Conservation (phyloP, 2,797 vertebrate genomes). For the Poecilia wingei region DNA sequence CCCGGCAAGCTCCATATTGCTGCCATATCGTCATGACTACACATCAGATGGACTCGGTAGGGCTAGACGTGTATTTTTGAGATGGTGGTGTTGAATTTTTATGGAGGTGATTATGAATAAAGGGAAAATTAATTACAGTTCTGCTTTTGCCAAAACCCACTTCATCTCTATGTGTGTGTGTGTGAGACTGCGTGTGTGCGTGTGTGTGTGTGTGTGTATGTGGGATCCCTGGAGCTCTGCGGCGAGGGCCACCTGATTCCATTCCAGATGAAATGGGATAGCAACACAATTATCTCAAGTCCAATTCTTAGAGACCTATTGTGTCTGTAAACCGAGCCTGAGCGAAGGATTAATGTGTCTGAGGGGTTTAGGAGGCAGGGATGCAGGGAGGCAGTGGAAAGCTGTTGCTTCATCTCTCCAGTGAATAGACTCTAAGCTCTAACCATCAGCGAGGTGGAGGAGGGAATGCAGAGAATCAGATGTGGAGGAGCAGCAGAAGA, state of each 20-base stretch:
- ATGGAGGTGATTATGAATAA: slow-evolving; percentile 66
- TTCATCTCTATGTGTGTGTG: slow-evolving; percentile 35
- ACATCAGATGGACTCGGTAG: slow-evolving; percentile 51
- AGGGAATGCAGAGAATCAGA: slow-evolving; percentile 36
- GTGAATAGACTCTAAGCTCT: slow-evolving; percentile 71
- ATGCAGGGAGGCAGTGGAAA: slow-evolving; percentile 34
- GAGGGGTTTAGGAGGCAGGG: slow-evolving; percentile 45
- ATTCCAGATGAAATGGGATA: slow-evolving; percentile 83
- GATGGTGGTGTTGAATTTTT: slow-evolving; percentile 59
- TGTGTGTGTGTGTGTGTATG: slow-evolving; percentile 12
- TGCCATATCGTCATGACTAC: slow-evolving; percentile 65
- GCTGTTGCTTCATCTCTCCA: slow-evolving; percentile 69
- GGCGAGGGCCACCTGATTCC: slow-evolving; percentile 63
- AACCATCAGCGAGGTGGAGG: slow-evolving; percentile 63
- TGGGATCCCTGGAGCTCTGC: slow-evolving; percentile 47
- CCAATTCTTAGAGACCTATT: slow-evolving; percentile 81
- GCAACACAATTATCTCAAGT: slow-evolving; percentile 85
- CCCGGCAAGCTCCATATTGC: slow-evolving; percentile 54
- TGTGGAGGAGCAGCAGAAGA: slow-evolving; percentile 23
- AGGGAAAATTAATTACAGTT: slow-evolving; percentile 57
- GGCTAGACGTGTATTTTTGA: slow-evolving; percentile 31
- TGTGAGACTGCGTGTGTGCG: slow-evolving; percentile 1
- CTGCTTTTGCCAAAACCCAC: slow-evolving; percentile 51
- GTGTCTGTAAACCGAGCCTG: slow-evolving; percentile 81
- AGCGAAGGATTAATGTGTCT: slow-evolving; percentile 77